Base-by-base conservation (phyloP, 1,140 invertebrate species). In the Pristionchus pacificus region DNA sequence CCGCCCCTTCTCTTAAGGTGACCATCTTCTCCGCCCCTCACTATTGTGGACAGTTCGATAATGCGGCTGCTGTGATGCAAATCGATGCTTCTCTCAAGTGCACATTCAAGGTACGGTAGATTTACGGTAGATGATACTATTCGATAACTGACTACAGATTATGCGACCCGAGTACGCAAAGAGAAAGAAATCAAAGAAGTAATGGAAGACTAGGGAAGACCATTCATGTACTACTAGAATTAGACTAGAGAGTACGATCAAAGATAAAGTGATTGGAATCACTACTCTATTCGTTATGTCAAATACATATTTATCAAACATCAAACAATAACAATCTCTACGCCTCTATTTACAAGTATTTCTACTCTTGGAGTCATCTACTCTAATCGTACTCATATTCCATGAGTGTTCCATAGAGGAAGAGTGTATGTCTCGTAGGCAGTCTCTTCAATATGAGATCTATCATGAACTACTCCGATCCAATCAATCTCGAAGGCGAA, bases 401-500 rank as follows among this genome's bases (percentile, higher is more conserved):
- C 69, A 31, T 77, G 32, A 30, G 77, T 63, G 63, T 74, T 74
- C 49, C 71, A 75, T n/a, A 78, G 25, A 1, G 80, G 82, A 30
- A 77, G 57, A 13, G 74, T 74, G 71, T 82, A 82, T 6, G 64
- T 71, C 70, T 82, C 81, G 64, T 84, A 83, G 3, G 81, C 81
- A 33, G 78, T 78, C 24, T 79, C 63, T 63, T 82, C 81, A n/a
- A 65, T 33, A 66, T 82, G 81, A 28, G 78, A 70, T 13, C 63
- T 71, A 62, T 82, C 77, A 59, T 82, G 74, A 57, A 63, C 77
- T 0, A 77, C 80, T 13, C 81, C 81, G 58, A 82, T 84, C 60
- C 73, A 82, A 49, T 82, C 81, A n/a, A 82, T 71, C 67, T 82
- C 81, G 13, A 82, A 61, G 30, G 71, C 32, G 62, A 83, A 82